Conservation (phyloP, 2,888 invertebrate species). For the Fragum sueziense region DNA sequence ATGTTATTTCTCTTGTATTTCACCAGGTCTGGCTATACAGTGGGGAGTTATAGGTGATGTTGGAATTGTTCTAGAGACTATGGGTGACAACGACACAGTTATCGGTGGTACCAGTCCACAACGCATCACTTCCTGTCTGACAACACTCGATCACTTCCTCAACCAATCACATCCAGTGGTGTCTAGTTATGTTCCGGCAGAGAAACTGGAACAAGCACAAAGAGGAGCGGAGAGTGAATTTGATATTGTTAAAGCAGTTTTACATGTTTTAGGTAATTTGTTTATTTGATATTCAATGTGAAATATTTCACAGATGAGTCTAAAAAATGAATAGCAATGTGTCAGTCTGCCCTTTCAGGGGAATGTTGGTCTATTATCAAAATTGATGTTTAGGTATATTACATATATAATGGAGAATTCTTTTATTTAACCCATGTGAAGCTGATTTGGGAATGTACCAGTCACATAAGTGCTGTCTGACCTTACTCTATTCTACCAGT, state of each 20-base stretch:
- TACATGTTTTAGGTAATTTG: constrained; percentile 91
- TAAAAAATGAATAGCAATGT: too few relatives aligned
- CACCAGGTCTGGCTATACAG: constrained; percentile 90
- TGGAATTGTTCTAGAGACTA: constrained; percentile 93
- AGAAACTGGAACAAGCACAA: constrained; percentile 86
- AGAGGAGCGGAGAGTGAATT: constrained; percentile 82
- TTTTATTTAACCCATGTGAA: too few relatives aligned
- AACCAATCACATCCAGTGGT: constrained; percentile 87
- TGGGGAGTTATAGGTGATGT: constrained; percentile 99
- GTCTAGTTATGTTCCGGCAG: constrained; percentile 90
- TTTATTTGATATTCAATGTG: too few relatives aligned
- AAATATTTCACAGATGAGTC: too few relatives aligned
- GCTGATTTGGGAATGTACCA: too few relatives aligned
- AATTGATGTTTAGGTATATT: too few relatives aligned
- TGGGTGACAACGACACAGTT: constrained; percentile 93
- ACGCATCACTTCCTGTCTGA: constrained; percentile 95
- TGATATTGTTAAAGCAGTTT: constrained; percentile 91
- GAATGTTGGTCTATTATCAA: too few relatives aligned
- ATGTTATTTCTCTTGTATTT: background rate
- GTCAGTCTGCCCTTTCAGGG: too few relatives aligned
- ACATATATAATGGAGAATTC: too few relatives aligned
- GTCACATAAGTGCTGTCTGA: too few relatives aligned
- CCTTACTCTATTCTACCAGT: too few relatives aligned
- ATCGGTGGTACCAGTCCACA: constrained; percentile 98
- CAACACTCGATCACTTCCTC: constrained; percentile 94